Conservation (phyloP, 2,888 invertebrate species). For the Limnephilus lunatus region DNA sequence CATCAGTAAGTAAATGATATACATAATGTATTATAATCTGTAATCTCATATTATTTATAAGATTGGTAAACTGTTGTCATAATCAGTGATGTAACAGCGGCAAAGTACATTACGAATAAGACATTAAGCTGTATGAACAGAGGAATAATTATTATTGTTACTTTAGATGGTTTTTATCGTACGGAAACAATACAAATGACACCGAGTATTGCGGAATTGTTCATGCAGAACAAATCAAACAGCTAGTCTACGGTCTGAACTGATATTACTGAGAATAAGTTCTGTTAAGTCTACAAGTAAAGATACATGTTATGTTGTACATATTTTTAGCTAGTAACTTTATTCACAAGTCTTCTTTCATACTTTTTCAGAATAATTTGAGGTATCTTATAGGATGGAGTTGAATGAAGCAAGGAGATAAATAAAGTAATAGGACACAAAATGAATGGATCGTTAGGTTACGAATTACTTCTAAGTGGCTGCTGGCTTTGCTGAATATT, state of each 20-base stretch:
- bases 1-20: too few relatives aligned
- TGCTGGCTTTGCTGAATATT: background rate
- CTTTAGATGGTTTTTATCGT: background rate
- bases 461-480: background rate
- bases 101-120: too few relatives aligned
- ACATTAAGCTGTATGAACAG: background rate
- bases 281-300: background rate
- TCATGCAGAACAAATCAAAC: background rate
- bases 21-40: too few relatives aligned
- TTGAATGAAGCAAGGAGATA: background rate
- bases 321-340: too few relatives aligned
- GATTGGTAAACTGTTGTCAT: background rate
- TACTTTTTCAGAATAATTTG: too few relatives aligned
- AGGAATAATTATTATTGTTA: background rate
- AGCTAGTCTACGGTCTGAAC: background rate
- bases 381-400: background rate
- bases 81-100: background rate
- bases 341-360: background rate
- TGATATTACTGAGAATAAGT: background rate
- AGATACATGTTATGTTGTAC: too few relatives aligned
- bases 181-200: background rate
- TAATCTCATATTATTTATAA: background rate
- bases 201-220: background rate
- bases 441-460: background rate
- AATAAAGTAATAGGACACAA: background rate